A percentile compares a stretch with the other conserved stretches of the same genome.
These are phyloP conservation scores for Pantherophis vulpinus DNA, from an alignment of 2,797 vertebrate species.

Conservation along the genomic window DNA sequence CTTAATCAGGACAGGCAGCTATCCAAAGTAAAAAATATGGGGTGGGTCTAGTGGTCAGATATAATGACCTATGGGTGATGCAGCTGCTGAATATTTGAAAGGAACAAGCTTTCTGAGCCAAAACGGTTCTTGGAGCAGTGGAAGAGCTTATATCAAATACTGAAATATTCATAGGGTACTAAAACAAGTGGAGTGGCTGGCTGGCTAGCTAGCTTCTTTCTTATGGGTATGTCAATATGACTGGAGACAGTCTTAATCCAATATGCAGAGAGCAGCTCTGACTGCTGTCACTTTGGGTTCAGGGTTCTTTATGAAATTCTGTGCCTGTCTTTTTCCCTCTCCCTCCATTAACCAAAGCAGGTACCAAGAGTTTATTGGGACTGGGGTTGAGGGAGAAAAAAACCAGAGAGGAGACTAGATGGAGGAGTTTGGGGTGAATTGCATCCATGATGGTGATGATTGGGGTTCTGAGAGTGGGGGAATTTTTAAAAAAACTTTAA, in stretches of 20 bases:
- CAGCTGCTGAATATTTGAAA: slow-evolving; percentile 5
- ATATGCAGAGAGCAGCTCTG: slow-evolving; percentile 66
- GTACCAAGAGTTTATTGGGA: accelerated
- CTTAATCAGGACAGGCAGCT: slow-evolving; percentile 26
- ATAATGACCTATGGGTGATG: background rate
- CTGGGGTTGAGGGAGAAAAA: background rate
- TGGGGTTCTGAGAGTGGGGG: background rate
- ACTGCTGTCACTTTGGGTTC: slow-evolving; percentile 52
- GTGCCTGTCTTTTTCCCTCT: slow-evolving; percentile 29
- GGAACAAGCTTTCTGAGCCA: slow-evolving; percentile 25
- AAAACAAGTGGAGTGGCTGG: slow-evolving; percentile 58
- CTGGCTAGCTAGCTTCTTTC: slow-evolving; percentile 65
- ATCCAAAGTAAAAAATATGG: slow-evolving; percentile 32
- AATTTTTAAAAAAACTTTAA: background rate
- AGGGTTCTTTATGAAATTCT: slow-evolving; percentile 65
- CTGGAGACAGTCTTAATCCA: slow-evolving; percentile 76
- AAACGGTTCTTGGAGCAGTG: slow-evolving; percentile 52
- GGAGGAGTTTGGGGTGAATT: background rate
- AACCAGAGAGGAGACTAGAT: background rate
- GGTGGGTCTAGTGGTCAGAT: slow-evolving; percentile 20
- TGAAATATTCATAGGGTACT: slow-evolving; percentile 76
- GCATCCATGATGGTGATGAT: background rate
- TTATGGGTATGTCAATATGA: slow-evolving; percentile 77
- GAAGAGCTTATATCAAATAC: slow-evolving; percentile 64
- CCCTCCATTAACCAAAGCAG: slow-evolving; percentile 44